phyloP scores from a whole-genome alignment of 1,140 invertebrate genomes.

The Pseudomyrmex pallidus region DNA sequence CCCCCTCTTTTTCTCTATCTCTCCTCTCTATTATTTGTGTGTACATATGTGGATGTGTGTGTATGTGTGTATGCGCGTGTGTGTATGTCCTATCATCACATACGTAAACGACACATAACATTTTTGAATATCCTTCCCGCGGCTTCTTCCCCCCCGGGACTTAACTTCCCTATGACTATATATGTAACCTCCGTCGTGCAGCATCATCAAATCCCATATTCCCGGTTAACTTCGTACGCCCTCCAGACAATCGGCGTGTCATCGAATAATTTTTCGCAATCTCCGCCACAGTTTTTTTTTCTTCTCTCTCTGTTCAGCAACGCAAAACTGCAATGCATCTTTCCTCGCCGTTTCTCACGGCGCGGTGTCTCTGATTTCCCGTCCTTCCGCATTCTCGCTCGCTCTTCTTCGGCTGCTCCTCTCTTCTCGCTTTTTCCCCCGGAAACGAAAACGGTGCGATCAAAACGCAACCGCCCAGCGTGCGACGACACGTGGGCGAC shows the following conservation, averaged over 20 bases:
- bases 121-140: conserved; percentile 64
- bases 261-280: conserved; percentile 18
- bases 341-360: no score
- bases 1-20: neutral
- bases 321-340: no score
- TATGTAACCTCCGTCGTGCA: conserved; percentile 68
- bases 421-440: conserved; percentile 11
- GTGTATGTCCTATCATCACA: conserved; percentile 70
- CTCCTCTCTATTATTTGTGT: neutral
- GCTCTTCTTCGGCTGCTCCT: neutral
- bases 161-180: conserved; percentile 55
- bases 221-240: conserved; percentile 40
- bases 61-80: conserved; percentile 46
- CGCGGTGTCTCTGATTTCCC: no score
- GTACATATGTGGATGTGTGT: neutral
- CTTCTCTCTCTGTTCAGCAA: no score
- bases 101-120: conserved; percentile 75
- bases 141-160: conserved; percentile 31
- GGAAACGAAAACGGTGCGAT: conserved; percentile 21
- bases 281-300: neutral
- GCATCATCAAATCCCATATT: conserved; percentile 56
- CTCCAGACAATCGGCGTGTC: conserved; percentile 60
- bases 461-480: neutral
- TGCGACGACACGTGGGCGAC: conserved; percentile 5
- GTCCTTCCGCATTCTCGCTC: neutral